Evolutionary conservation across 2,888 invertebrate species (phyloP), one percentile per base, ranked within the genome.

Genomic region (Andricus quercusramuli): DNA sequence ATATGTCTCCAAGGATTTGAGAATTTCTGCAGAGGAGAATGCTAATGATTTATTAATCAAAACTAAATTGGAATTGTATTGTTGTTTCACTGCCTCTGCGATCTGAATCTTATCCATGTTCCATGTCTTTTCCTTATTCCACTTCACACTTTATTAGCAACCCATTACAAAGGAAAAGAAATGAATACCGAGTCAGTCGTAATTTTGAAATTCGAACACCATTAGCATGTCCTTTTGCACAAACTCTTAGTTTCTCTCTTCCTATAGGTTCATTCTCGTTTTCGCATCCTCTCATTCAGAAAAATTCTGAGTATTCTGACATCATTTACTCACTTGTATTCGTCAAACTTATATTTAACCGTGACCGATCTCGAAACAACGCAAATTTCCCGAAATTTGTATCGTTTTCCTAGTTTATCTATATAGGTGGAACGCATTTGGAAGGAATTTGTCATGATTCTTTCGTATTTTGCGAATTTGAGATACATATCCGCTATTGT

Each of bases 321-420:
- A 56, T n/a, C 56, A 56, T 56, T n/a, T 56, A n/a, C 56, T 9
- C 9, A 56, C 56, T 56, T 56, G 56, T 56, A 56, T n/a, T 56
- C 65, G 4, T 65, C 32, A 29, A 65, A 37, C 41, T 47, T 25
- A 70, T 29, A 70, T 17, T 68, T n/a, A 70, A 70, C 17, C 25
- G 25, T 51, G 56, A 56, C n/a, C 56, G 8, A 70, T 47, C 9
- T 70, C 9, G 17, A 70, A 70, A 70, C 78, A 78, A 79, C 76
- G 66, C 56, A 80, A 78, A 74, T 79, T 65, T 70, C 11, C 51
- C 3, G 32, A n/a, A 80, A 62, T 25, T 80, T 32, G 32, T 67
- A 62, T 67, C 67, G 32, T 41, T 78, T 25, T 77, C 5, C 47
- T 47, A 47, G 56, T n/a, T 56, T 56, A 56, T 56, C n/a, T 56